Percentiles rank a stretch among this genome's conserved stretches.
Evolutionary conservation across 2,797 vertebrate genomes (phyloP).

Genomic region (Alca torda): DNA sequence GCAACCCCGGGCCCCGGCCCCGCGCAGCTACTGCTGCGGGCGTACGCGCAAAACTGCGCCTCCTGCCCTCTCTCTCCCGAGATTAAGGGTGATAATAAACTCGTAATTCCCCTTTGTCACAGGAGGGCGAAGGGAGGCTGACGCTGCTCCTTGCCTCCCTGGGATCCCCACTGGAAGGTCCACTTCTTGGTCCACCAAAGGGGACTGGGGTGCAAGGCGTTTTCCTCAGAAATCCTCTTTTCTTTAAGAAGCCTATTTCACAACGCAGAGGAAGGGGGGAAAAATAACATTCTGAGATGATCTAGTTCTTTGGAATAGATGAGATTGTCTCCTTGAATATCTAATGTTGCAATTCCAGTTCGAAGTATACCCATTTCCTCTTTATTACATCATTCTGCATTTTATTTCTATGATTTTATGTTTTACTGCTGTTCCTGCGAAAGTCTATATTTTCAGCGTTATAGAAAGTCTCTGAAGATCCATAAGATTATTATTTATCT

Average conservation of each 20-base stretch:
- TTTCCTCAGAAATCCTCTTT: neutral
- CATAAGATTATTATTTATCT: constrained; percentile 81
- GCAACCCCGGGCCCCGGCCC: neutral
- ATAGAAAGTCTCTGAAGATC: constrained; percentile 76
- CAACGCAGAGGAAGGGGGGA: neutral
- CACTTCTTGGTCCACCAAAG: neutral
- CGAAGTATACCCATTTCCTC: constrained; percentile 53
- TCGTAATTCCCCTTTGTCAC: neutral
- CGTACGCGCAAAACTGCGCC: neutral
- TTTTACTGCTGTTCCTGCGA: constrained; percentile 54
- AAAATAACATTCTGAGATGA: neutral
- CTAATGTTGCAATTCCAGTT: constrained; percentile 57
- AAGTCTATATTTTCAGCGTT: constrained; percentile 49
- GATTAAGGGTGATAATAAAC: neutral
- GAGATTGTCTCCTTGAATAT: constrained; percentile 44
- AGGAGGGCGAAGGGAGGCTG: neutral
- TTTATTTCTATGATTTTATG: constrained; percentile 69
- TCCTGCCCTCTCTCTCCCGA: neutral
- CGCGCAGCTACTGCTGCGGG: too few species aligned
- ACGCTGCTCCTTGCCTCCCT: neutral
- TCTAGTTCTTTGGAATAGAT: constrained; percentile 48
- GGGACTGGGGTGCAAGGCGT: neutral
- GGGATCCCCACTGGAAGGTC: neutral
- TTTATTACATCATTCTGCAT: constrained; percentile 65
- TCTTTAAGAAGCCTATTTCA: neutral